Evolutionary conservation across 1,140 invertebrate genomes (phyloP).

Genomic region (Camponotus vicinus): DNA sequence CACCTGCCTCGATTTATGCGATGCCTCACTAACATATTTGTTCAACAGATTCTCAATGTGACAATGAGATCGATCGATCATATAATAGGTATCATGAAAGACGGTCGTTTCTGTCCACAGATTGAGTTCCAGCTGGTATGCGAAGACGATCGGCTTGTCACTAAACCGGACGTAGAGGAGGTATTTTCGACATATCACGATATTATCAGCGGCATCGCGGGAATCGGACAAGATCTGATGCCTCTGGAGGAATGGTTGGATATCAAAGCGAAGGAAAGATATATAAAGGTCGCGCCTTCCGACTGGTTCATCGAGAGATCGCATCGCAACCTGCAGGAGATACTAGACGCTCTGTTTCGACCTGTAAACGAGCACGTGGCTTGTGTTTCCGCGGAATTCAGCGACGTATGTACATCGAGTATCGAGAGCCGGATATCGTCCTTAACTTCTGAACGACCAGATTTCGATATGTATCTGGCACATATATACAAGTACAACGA

Average conservation of each 20-base stretch:
- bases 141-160: constrained; percentile 72
- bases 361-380: constrained; percentile 76
- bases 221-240: constrained; percentile 80
- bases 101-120: constrained; percentile 75
- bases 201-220: constrained; percentile 77
- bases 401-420: constrained; percentile 49
- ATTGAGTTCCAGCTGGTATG: constrained; percentile 81
- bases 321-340: constrained; percentile 75
- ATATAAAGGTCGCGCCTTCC: constrained; percentile 80
- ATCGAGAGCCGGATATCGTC: constrained; percentile 61
- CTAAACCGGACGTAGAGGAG: constrained; percentile 78
- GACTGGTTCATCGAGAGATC: constrained; percentile 80
- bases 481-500: constrained; percentile 78
- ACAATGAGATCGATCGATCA: constrained; percentile 82
- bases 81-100: constrained; percentile 77
- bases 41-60: constrained; percentile 81
- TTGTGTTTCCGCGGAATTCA: constrained; percentile 63
- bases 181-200: constrained; percentile 78
- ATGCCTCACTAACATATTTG: constrained; percentile 80
- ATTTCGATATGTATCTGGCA: constrained; percentile 75
- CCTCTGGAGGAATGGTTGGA: constrained; percentile 80
- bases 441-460: constrained; percentile 58
- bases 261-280: constrained; percentile 66
- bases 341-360: constrained; percentile 76
- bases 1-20: constrained; percentile 72